These are phyloP conservation scores for Brachionus rotundiformis DNA, from an alignment of 1,140 invertebrate species.

Conservation along the genomic window DNA sequence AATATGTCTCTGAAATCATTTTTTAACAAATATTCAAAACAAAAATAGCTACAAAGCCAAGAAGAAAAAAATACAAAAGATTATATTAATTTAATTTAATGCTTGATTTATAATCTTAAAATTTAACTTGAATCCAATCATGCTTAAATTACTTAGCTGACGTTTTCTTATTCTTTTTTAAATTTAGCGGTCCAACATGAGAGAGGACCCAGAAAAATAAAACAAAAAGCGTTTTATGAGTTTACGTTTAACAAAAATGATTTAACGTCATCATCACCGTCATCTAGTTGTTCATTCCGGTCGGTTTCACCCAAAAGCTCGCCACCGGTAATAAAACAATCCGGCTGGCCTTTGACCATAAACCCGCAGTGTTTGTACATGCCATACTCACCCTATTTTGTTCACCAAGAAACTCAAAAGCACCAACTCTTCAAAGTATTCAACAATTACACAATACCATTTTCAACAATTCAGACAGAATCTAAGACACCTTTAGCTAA, in stretches of 20 bases:
- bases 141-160: slow-evolving; percentile 6
- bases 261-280: background rate
- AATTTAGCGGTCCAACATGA: slow-evolving; percentile 69
- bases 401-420: background rate
- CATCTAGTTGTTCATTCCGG: background rate
- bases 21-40: background rate
- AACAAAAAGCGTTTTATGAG: background rate
- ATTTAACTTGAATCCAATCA: background rate
- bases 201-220: slow-evolving; percentile 68
- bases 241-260: background rate
- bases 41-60: slow-evolving; percentile 49
- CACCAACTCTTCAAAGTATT: background rate
- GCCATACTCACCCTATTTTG: background rate
- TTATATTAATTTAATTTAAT: background rate
- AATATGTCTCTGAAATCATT: background rate
- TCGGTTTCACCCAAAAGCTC: slow-evolving; percentile 17
- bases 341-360: background rate
- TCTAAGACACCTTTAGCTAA: background rate
- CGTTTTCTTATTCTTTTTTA: slow-evolving; percentile 28
- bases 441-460: background rate
- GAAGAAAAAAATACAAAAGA: background rate
- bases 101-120: slow-evolving; percentile 22
- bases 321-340: background rate
- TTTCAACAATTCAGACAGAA: background rate
- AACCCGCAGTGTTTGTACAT: background rate